A percentile compares a stretch with the other conserved stretches of the same genome.
Evolutionary conservation across 2,113 vertebrate genomes (phyloP).

Genomic region (Ptychochromis oligacanthus): DNA sequence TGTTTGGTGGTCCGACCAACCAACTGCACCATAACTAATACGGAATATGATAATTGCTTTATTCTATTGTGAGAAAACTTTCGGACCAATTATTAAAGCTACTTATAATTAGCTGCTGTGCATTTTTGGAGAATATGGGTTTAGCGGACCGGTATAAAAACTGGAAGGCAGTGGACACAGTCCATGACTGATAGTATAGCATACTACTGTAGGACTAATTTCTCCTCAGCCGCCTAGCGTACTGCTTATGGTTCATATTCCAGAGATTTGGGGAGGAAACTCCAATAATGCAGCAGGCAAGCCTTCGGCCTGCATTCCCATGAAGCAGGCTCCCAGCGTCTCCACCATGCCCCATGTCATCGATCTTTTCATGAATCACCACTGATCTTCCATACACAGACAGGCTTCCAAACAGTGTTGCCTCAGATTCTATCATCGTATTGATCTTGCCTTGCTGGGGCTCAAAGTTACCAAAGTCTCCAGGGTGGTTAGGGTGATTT

Average conservation of each 20-base stretch:
- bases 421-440: constrained; percentile 62
- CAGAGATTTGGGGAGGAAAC: constrained; percentile 73
- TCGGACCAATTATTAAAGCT: not conserved
- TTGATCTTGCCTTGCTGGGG: constrained; percentile 81
- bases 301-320: constrained; percentile 90
- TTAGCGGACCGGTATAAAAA: not conserved
- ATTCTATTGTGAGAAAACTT: not conserved
- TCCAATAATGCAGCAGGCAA: constrained; percentile 92
- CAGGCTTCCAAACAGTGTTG: constrained; percentile 80
- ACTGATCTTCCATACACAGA: constrained; percentile 87
- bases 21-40: not conserved
- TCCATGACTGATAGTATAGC: not conserved
- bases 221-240: not conserved
- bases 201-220: not conserved
- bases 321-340: constrained; percentile 86
- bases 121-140: not conserved
- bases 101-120: not conserved
- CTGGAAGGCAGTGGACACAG: not conserved
- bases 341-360: constrained; percentile 89
- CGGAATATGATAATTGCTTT: not conserved
- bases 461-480: constrained; percentile 93
- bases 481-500: constrained; percentile 88
- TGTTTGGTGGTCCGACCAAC: not conserved
- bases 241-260: constrained; percentile 68
- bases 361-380: constrained; percentile 88